Percentiles rank a stretch among this genome's conserved stretches.
These are phyloP conservation scores for Drosophila burlai DNA, from an alignment of 1,140 invertebrate species.

Conservation along the genomic window DNA sequence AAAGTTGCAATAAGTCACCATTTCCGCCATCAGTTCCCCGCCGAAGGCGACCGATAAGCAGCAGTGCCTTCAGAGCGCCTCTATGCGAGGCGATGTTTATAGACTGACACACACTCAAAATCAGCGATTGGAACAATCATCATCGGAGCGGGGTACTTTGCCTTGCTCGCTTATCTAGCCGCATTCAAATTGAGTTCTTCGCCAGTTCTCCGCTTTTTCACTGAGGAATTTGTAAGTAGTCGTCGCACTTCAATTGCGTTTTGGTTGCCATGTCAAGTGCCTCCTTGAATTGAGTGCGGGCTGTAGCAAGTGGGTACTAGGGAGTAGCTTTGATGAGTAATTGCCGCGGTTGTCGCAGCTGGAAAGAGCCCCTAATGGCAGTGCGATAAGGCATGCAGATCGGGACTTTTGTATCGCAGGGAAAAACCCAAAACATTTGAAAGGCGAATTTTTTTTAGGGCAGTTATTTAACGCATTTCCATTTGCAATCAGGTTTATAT, in stretches of 20 bases:
- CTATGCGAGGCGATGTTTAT: slow-evolving; percentile 48
- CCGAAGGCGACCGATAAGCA: slow-evolving; percentile 49
- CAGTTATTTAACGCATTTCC: not conserved
- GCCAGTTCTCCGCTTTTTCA: slow-evolving; percentile 5
- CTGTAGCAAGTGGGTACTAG: slow-evolving; percentile 6
- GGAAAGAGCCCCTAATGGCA: slow-evolving; percentile 56
- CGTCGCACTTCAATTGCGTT: slow-evolving; percentile 72
- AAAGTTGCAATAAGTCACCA: slow-evolving; percentile 71
- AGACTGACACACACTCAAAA: slow-evolving; percentile 74
- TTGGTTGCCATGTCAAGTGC: slow-evolving; percentile 64
- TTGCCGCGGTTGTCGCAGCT: slow-evolving; percentile 40
- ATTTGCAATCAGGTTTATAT: not conserved
- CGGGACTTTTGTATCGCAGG: not conserved
- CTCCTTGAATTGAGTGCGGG: slow-evolving; percentile 30
- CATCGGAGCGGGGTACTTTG: slow-evolving; percentile 33
- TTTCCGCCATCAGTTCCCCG: slow-evolving; percentile 74
- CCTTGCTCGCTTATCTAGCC: slow-evolving; percentile 57
- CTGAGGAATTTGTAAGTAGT: slow-evolving; percentile 66
- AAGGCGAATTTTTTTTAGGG: not conserved
- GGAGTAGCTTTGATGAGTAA: slow-evolving; percentile 62
- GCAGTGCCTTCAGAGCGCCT: slow-evolving; percentile 23
- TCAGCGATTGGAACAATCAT: slow-evolving; percentile 82
- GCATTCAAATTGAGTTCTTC: slow-evolving; percentile 74
- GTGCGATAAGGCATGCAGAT: slow-evolving; percentile 51
- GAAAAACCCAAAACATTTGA: slow-evolving; percentile 3